Evolutionary conservation across 2,888 invertebrate species (phyloP).

Genomic region (Rhyacophila evoluta): DNA sequence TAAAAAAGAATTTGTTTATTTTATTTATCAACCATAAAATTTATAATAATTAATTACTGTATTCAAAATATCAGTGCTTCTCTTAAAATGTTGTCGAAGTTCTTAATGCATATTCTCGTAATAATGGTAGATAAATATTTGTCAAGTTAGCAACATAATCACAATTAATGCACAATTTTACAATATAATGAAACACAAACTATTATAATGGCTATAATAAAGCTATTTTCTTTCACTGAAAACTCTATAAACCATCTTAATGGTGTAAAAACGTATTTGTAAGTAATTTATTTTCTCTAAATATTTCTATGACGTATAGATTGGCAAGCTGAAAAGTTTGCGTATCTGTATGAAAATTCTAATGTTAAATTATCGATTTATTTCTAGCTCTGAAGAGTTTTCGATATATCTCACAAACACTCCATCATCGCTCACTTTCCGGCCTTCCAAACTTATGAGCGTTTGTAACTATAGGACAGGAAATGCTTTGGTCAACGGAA

Average conservation of each 20-base stretch:
- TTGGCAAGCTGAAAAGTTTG: not conserved
- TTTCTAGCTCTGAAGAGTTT: constrained; percentile 17
- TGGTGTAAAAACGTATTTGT: no score
- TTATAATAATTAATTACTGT: no score
- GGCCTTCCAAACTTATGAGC: not conserved
- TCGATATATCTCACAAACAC: not conserved
- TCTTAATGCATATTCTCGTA: no score
- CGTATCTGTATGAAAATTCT: not conserved
- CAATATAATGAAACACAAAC: no score
- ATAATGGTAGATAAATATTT: no score
- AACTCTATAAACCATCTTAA: no score
- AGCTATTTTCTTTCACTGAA: no score
- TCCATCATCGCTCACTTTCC: not conserved
- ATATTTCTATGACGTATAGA: not conserved
- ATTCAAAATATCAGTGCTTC: no score
- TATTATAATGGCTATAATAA: no score
- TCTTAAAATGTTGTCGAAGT: no score
- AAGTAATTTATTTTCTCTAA: not conserved
- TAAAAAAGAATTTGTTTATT: not conserved
- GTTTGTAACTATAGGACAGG: not conserved
- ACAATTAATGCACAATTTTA: no score
- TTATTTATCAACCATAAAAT: not conserved
- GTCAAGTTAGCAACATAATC: no score
- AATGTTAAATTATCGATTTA: not conserved
- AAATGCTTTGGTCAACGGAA: not conserved